Conservation (phyloP, 1,140 invertebrate genomes). For the Lepidurus arcticus region DNA sequence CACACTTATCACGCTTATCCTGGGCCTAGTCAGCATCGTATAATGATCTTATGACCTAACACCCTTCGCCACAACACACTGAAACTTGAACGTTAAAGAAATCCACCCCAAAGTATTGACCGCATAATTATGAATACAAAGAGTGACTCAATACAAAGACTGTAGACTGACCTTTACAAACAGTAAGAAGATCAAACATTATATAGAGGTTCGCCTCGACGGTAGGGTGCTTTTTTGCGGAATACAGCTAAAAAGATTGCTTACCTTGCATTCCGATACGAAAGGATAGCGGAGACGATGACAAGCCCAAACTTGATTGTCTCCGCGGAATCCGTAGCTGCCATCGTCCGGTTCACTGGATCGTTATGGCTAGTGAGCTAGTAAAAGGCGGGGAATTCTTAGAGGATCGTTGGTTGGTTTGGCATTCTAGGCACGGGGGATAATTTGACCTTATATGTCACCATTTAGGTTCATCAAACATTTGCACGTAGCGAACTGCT, state of each 20-base stretch:
- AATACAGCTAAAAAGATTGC: background rate
- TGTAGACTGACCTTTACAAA: no score
- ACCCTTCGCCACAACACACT: background rate
- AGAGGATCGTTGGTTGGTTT: background rate
- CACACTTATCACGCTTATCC: slow-evolving; percentile 19
- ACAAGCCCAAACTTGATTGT: background rate
- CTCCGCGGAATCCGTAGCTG: slow-evolving; percentile 8
- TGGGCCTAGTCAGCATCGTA: slow-evolving; percentile 1
- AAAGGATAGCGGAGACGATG: background rate
- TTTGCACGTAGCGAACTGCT: background rate
- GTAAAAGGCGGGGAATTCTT: background rate
- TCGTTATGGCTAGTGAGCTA: background rate
- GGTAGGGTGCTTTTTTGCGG: background rate
- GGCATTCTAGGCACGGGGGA: background rate
- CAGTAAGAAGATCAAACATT: no score
- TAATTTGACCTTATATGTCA: slow-evolving; percentile 22
- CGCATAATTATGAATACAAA: background rate
- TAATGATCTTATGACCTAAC: slow-evolving; percentile 10
- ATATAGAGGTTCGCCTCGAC: no score
- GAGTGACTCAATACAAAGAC: no score
- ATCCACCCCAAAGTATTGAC: background rate
- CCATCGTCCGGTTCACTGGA: background rate
- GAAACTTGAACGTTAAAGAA: background rate
- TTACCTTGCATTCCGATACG: background rate
- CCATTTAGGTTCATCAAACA: background rate